Percentiles rank a stretch among this genome's conserved stretches.
phyloP scores from a whole-genome alignment of 1,140 invertebrate genomes.

The Chironomus tepperi region DNA sequence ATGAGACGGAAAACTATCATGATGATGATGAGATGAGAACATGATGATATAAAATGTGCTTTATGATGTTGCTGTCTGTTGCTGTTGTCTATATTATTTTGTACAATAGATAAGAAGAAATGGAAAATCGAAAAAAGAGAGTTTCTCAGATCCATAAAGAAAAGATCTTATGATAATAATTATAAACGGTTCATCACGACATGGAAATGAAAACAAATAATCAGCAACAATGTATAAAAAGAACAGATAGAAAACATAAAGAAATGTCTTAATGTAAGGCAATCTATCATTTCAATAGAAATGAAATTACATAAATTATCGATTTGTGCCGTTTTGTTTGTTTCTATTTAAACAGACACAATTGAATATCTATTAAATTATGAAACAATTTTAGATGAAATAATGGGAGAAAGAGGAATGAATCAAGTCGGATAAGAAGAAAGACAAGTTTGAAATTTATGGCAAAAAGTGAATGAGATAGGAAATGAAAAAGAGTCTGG shows the following conservation, averaged over 20 bases:
- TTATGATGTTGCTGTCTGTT: background rate
- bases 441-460: too few species aligned
- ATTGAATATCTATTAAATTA: conserved; percentile 12
- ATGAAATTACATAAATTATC: background rate
- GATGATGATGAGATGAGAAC: background rate
- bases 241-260: background rate
- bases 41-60: background rate
- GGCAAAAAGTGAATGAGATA: too few species aligned
- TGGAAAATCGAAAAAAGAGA: background rate
- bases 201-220: background rate
- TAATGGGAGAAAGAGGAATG: too few species aligned
- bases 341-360: background rate
- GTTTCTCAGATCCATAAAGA: background rate
- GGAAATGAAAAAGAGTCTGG: too few species aligned
- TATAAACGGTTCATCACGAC: background rate
- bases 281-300: background rate
- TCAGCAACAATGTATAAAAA: background rate
- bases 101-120: background rate
- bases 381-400: background rate
- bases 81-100: background rate
- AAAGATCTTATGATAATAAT: background rate
- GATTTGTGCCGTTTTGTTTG: background rate
- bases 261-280: background rate
- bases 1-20: background rate
- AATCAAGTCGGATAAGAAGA: too few species aligned